Base-by-base conservation (phyloP, 1,140 invertebrate species). In the Bombus cullumanus region DNA sequence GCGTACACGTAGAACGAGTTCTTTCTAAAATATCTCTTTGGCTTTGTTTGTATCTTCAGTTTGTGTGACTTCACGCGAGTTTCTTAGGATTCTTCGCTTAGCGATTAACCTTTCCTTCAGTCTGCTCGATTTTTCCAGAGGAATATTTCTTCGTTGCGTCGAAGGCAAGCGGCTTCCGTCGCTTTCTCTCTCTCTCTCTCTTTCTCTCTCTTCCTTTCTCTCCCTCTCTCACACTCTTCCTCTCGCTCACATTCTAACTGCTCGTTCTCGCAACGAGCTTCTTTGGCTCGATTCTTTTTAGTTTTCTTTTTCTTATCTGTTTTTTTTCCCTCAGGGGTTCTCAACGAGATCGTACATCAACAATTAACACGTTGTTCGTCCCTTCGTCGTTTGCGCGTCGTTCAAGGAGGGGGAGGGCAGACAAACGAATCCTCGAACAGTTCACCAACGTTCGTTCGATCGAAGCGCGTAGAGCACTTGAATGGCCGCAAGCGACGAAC, bases 311-410 rank as follows among this genome's bases (percentile, higher is more conserved):
- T 34, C 22, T 4, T 37, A 57, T 85, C 39, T 73, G 47, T 41
- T 73, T 66, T 74, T 39, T 71, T 53, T 83, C 53, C 28, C n/a
- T 81, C n/a, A 57, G 71, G 84, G 84, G 59, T 74, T 85, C 62
- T 81, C 84, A 78, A 83, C 84, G 79, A 80, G 83, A 86, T 83
- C 75, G 78, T 74, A 89, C 88, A 83, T 87, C 87, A 91, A 91
- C 88, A 90, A 91, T 91, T 85, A 91, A 91, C 90, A 88, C 81
- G 77, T 83, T 82, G 57, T 83, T 66, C 83, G 76, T 39, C 73
- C 31, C n/a, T 71, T 86, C 47, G 76, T 83, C 79, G 62, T 83
- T 85, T 57, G 83, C 87, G 37, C 8, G 57, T 39, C 75, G 73
- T 57, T 78, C 53, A 47, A 80, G 31, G 28, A 10, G 28, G 9